A percentile compares a stretch with the other conserved stretches of the same genome.
Conservation (phyloP, 2,888 invertebrate species). For the Anodontia alba region DNA sequence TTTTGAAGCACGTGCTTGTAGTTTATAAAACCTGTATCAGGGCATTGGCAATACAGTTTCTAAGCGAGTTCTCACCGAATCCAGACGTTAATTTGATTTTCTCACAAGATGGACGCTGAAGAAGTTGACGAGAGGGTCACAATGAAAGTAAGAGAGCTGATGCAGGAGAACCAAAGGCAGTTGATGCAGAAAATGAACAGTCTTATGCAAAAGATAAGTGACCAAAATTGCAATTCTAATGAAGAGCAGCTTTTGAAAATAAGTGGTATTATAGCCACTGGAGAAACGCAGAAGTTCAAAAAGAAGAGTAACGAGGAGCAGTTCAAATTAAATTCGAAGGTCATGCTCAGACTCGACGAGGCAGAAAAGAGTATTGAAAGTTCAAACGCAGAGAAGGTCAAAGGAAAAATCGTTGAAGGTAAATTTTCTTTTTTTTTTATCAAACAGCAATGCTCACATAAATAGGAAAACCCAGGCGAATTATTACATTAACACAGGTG, state of each 20-base stretch:
- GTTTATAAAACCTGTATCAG: neutral
- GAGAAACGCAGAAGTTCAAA: neutral
- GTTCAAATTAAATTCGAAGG: neutral
- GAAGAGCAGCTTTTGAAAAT: neutral
- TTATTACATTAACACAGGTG: neutral
- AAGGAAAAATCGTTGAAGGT: slow-evolving; percentile 2
- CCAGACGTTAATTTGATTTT: neutral
- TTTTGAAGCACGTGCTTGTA: neutral
- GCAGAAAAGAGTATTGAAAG: neutral
- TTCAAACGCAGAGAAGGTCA: neutral
- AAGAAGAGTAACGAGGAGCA: slow-evolving; percentile 2
- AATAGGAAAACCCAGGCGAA: neutral
- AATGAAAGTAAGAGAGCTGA: neutral
- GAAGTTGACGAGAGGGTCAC: neutral
- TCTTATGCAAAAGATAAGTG: neutral
- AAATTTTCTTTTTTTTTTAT: neutral
- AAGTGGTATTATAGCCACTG: neutral
- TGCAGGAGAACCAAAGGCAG: neutral
- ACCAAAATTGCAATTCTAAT: neutral
- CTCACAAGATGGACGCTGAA: neutral
- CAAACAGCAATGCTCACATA: too few species aligned
- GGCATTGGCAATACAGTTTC: neutral
- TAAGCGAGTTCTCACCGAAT: neutral
- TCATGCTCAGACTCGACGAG: neutral
- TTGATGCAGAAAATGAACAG: neutral